Evolutionary conservation across 2,797 vertebrate species (phyloP).

Genomic region (Anguilla marmorata): DNA sequence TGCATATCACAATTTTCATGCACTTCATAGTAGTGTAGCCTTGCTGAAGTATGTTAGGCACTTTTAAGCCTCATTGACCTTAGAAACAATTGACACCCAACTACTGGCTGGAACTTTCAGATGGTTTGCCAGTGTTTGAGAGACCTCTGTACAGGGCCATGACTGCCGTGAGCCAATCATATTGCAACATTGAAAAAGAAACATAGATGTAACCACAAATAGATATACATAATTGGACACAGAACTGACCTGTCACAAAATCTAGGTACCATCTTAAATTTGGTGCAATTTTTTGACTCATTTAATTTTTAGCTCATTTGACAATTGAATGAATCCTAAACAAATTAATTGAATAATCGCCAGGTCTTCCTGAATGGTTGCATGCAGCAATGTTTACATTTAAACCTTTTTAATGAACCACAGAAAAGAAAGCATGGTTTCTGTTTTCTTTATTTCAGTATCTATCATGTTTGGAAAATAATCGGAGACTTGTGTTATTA

Average conservation of each 20-base stretch:
- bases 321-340: neutral
- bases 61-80: neutral
- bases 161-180: neutral
- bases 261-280: neutral
- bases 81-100: neutral
- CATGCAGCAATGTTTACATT: neutral
- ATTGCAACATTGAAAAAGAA: neutral
- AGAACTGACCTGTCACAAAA: neutral
- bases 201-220: neutral
- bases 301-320: neutral
- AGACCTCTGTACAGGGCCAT: neutral
- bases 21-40: neutral
- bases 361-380: neutral
- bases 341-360: neutral
- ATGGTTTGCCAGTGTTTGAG: neutral
- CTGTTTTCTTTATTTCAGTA: neutral
- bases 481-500: neutral
- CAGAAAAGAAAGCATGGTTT: neutral
- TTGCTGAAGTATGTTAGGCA: neutral
- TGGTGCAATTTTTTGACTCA: neutral
- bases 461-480: neutral
- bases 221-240: too few relatives aligned
- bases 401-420: neutral
- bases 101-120: neutral
- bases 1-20: neutral